Percentiles rank a stretch among this genome's conserved stretches.
Evolutionary conservation across 2,797 vertebrate species (phyloP).

Genomic region (Ispidina picta): DNA sequence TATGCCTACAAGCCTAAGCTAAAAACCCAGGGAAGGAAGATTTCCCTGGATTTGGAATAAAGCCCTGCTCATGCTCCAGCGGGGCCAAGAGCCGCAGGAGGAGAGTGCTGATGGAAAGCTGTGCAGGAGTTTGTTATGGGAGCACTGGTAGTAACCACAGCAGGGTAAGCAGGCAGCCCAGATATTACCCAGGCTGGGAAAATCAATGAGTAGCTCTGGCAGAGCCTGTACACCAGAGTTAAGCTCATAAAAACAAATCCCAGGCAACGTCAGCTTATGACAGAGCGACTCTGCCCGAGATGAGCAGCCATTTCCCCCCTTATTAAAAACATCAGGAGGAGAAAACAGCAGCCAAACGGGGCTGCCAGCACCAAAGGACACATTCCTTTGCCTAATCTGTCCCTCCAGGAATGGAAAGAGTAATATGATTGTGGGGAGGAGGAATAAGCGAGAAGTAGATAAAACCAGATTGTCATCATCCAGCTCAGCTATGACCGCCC

Average conservation of each 20-base stretch:
- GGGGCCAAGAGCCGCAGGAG: neutral
- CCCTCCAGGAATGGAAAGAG: constrained; percentile 28
- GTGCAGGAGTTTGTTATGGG: neutral
- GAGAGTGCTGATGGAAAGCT: neutral
- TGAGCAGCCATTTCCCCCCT: constrained; percentile 44
- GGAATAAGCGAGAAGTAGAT: constrained; percentile 49
- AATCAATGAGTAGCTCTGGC: constrained; percentile 38
- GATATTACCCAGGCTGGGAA: constrained; percentile 14
- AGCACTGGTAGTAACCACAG: neutral
- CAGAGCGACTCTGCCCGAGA: constrained; percentile 38
- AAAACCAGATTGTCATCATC: neutral
- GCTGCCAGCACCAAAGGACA: constrained; percentile 49
- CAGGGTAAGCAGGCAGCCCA: neutral
- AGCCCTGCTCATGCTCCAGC: neutral
- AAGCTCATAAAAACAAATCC: constrained; percentile 69
- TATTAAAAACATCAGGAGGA: constrained; percentile 64
- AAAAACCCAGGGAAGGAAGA: neutral
- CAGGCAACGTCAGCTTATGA: constrained; percentile 49
- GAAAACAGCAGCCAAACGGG: constrained; percentile 35
- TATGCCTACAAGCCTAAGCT: neutral
- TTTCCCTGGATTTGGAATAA: neutral
- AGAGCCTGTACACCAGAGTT: neutral
- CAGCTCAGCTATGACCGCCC: neutral
- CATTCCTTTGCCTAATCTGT: constrained; percentile 56
- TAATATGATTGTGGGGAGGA: constrained; percentile 11